Base-by-base conservation (phyloP, 1,140 invertebrate species). In the Calephelis nemesis region DNA sequence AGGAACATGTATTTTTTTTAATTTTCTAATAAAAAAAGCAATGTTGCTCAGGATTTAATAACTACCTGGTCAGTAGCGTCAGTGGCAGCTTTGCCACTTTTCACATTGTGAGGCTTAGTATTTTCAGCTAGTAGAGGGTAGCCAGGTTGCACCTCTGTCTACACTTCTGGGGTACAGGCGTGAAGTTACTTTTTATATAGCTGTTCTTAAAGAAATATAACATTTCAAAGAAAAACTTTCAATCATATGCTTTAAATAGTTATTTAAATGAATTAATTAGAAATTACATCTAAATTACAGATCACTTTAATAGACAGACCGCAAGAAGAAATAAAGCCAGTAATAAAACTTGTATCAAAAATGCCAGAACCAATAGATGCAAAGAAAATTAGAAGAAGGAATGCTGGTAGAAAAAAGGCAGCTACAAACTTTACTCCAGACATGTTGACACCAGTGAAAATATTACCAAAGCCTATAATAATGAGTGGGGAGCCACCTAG, bases 381-480 rank as follows among this genome's bases (percentile, higher is more conserved):
- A 8, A 87, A 85, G 63, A 90, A 90, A 68, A 80, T 85, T 48
- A 74, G 72, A 4, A 82, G 78, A 75, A 84, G 79, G 47, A 83
- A 81, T 62, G 73, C 74, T 9, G 86, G 87, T 6, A 73, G 89
- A 66, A 91, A 88, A 68, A 88, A 87, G 70, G 74, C 81, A 7
- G 8, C 7, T 4, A 50, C 82, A 48, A 86, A 87, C 9, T 63
- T 83, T 40, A 85, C 86, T 15, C 81, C 76, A 71, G 82, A 88
- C 40, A 65, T 87, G 42, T 45, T 45, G 60, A 78, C 83, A 42
- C 88, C 88, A 12, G 79, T 91, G 12, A 91, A 91, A 80, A 91
- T 91, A 74, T 74, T 91, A 74, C 88, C 88, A 15, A 91, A 91
- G 76, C 88, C 88, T 12, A 76, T 90, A 68, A 63, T 87, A 45